phyloP scores from a whole-genome alignment of 2,113 vertebrate species.

The Ardeotis arabs region DNA sequence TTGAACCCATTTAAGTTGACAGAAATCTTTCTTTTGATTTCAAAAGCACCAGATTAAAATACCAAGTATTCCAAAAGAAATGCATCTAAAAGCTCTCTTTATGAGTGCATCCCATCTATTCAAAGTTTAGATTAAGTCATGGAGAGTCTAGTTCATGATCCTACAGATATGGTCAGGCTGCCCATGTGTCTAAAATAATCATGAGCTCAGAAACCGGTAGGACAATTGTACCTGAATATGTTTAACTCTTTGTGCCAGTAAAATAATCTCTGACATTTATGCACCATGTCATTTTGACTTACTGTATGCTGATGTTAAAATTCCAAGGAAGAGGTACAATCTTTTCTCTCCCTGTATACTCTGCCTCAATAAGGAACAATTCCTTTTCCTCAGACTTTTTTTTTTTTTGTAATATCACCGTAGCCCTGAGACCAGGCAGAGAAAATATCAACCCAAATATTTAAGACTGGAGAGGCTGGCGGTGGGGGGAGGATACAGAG shows the following conservation, averaged over 20 bases:
- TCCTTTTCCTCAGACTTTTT: slow-evolving; percentile 12
- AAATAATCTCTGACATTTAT: slow-evolving; percentile 42
- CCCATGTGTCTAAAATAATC: background rate
- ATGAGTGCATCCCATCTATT: background rate
- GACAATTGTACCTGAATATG: background rate
- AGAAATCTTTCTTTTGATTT: slow-evolving; percentile 32
- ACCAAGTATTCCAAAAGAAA: background rate
- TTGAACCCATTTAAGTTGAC: slow-evolving; percentile 42
- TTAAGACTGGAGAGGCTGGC: background rate
- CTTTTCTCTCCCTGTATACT: slow-evolving; percentile 1
- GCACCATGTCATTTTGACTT: slow-evolving; percentile 23
- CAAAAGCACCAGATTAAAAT: background rate
- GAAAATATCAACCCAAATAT: slow-evolving; percentile 44
- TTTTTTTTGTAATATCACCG: slow-evolving; percentile 42
- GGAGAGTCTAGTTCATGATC: background rate
- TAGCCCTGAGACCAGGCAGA: slow-evolving; percentile 25
- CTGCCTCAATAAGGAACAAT: slow-evolving; percentile 25
- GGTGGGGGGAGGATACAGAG: fast-evolving
- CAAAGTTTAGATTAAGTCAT: background rate
- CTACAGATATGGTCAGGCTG: background rate
- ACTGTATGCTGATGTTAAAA: slow-evolving; percentile 43
- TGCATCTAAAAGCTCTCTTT: background rate
- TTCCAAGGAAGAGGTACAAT: background rate
- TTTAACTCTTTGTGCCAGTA: slow-evolving; percentile 55
- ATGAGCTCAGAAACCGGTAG: background rate